Evolutionary conservation across 2,113 vertebrate genomes (phyloP).

Genomic region (Chaenogobius annularis): DNA sequence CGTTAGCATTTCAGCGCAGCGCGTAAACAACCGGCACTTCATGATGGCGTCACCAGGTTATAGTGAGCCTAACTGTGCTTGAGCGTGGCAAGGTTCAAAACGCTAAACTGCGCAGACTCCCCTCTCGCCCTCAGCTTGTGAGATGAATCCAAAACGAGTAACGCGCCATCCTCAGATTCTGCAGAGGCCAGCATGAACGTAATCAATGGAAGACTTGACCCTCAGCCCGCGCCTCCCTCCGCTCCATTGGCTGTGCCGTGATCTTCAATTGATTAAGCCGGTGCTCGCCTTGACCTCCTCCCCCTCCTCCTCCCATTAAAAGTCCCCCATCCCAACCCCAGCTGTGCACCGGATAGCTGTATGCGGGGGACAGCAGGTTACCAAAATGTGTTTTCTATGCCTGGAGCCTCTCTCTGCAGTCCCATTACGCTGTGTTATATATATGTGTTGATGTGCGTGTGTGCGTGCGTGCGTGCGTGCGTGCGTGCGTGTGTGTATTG

Average conservation of each 20-base stretch:
- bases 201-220: slow-evolving; percentile 8
- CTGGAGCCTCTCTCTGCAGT: slow-evolving; percentile 41
- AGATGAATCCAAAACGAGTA: neutral
- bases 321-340: slow-evolving; percentile 27
- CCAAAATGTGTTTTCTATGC: slow-evolving; percentile 49
- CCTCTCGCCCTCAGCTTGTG: neutral
- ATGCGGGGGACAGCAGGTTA: slow-evolving; percentile 57
- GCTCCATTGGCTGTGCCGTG: slow-evolving; percentile 1
- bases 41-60: too few species aligned
- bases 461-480: too few species aligned
- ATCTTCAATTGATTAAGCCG: slow-evolving; percentile 43
- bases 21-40: too few species aligned
- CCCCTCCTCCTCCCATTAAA: slow-evolving; percentile 44
- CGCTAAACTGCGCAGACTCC: too few species aligned
- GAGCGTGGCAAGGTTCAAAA: too few species aligned
- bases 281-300: slow-evolving; percentile 38
- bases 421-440: slow-evolving; percentile 35
- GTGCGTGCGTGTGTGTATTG: slow-evolving; percentile 11
- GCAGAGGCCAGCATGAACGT: slow-evolving; percentile 1
- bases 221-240: neutral
- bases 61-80: too few species aligned
- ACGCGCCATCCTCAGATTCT: neutral
- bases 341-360: slow-evolving; percentile 17
- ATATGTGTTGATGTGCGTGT: too few species aligned
- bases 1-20: too few species aligned